A percentile compares a stretch with the other conserved stretches of the same genome.
phyloP scores from a whole-genome alignment of 1,140 invertebrate species.

The Rhyzopertha dominica region DNA sequence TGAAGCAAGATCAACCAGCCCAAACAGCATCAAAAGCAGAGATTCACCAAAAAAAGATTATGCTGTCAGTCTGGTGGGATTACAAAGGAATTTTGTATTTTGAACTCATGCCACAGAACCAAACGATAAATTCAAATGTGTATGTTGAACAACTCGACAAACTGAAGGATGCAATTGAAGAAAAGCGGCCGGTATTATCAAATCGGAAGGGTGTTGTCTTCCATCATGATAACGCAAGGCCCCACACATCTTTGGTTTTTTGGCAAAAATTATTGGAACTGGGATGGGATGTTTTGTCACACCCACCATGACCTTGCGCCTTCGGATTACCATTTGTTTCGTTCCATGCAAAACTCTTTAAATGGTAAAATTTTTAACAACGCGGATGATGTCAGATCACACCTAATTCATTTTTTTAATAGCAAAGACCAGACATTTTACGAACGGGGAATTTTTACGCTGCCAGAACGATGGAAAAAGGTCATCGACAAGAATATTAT shows the following conservation, averaged over 20 bases:
- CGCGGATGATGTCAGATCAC: not conserved
- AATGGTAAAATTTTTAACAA: too few relatives aligned
- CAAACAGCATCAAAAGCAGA: too few relatives aligned
- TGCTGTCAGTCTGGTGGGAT: slow-evolving; percentile 30
- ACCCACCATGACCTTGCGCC: slow-evolving; percentile 16
- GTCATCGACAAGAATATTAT: too few relatives aligned
- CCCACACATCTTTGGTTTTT: too few relatives aligned
- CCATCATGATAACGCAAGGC: slow-evolving; percentile 37
- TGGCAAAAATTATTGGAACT: slow-evolving; percentile 40
- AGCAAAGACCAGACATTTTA: slow-evolving; percentile 25
- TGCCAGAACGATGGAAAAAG: slow-evolving; percentile 14
- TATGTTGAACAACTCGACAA: too few relatives aligned
- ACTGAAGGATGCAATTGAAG: slow-evolving; percentile 17
- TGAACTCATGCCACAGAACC: slow-evolving; percentile 21
- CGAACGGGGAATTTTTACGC: slow-evolving; percentile 26
- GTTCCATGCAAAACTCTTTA: slow-evolving; percentile 11
- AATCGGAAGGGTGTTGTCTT: slow-evolving; percentile 21
- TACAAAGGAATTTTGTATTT: slow-evolving; percentile 26
- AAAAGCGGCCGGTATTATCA: slow-evolving; percentile 19
- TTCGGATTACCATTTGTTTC: slow-evolving; percentile 17
- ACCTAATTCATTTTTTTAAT: slow-evolving; percentile 26
- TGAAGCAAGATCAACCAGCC: too few relatives aligned
- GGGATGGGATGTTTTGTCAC: slow-evolving; percentile 15
- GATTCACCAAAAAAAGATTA: slow-evolving; percentile 21
- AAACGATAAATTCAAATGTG: slow-evolving; percentile 26